Base-by-base conservation (phyloP, 1,140 invertebrate genomes). In the Caenorhabditis latens region DNA sequence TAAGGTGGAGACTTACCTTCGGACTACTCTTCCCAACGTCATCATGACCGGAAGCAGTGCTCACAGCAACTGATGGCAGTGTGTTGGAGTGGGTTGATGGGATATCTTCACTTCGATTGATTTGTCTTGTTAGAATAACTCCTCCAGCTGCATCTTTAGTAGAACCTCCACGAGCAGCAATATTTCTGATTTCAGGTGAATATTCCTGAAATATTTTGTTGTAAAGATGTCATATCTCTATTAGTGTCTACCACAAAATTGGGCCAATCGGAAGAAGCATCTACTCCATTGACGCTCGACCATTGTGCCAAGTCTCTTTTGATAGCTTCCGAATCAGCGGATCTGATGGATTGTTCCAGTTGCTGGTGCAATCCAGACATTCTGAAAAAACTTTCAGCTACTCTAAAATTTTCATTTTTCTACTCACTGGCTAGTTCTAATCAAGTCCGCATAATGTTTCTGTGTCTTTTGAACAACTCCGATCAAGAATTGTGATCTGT, bases 401-500 rank as follows among this genome's bases (percentile, higher is more conserved):
- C 42, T 42, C n/a, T 11, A 6, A 1, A 42, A 16, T 0, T 63
- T 42, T 24, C 5, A 9, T 53, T 43, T 53, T 14, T 46, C 5
- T n/a, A 43, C 82, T 87, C 46, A 88, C 84, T 58, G 75, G 46
- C 55, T 82, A 57, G 63, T 88, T 63, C 71, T 87, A 24, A 88
- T 55, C 14, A 92, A 58, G 32, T 92, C 92, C 7, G 84, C 87
- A 11, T 90, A 83, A 19, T 91, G 86, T 42, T 88, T 89, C 40
- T 92, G 88, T 43, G 92, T 85, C 13, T 91, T 89, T 0, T 67
- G 57, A 42, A 93, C 83, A 88, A 92, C 92, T 82, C 92, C 92
- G 14, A 92, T 71, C 24, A 89, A 75, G 58, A 92, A 92, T 63
- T 89, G 90, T 71, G 90, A 88, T 63, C 91, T 75, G 32, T 92